Base-by-base conservation (phyloP, 2,888 invertebrate genomes). In the Alloplasta piceator region DNA sequence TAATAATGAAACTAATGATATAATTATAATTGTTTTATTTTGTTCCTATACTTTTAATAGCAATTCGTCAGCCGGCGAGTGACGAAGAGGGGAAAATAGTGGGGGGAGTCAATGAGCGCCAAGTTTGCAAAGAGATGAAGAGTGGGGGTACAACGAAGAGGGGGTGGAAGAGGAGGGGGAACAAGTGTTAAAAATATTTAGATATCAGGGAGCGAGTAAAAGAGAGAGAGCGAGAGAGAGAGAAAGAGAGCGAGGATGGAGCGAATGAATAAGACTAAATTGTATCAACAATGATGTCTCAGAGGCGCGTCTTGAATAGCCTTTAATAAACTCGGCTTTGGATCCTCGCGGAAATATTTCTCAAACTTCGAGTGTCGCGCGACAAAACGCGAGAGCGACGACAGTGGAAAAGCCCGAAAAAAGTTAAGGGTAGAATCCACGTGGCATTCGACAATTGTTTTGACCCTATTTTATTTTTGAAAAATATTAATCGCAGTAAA, bases 241-340 rank as follows among this genome's bases (percentile, higher is more conserved):
- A 55, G 39, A 39, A 26, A 26, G 26, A 85, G 87, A 60, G 72
- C 48, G 73, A 46, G 66, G 46, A 52, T 6, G 63, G 50, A 36
- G 50, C 38, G 88, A 89, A 93, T 94, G 94, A 94, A 94, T 94
- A 93, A 94, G 94, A 93, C 93, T 93, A 94, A 94, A 94, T 94
- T 94, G 94, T 94, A 93, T 93, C 93, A 93, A 94, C 94, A 94
- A 94, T 94, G 93, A 92, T 93, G 93, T 93, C 93, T 93, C 93
- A 93, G 93, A 93, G 93, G 93, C 93, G 93, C 92, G 92, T 91
- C 93, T 93, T 94, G 93, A 93, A 94, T 94, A 93, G 93, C 93
- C 93, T 94, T 26, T 94, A 94, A 93, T 94, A 92, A 91, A 92
- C 91, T 90, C 87, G 89, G 74, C 56, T 66, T 89, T 89, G 90